Evolutionary conservation across 1,140 invertebrate species (phyloP).

Genomic region (Drosophila triauraria): DNA sequence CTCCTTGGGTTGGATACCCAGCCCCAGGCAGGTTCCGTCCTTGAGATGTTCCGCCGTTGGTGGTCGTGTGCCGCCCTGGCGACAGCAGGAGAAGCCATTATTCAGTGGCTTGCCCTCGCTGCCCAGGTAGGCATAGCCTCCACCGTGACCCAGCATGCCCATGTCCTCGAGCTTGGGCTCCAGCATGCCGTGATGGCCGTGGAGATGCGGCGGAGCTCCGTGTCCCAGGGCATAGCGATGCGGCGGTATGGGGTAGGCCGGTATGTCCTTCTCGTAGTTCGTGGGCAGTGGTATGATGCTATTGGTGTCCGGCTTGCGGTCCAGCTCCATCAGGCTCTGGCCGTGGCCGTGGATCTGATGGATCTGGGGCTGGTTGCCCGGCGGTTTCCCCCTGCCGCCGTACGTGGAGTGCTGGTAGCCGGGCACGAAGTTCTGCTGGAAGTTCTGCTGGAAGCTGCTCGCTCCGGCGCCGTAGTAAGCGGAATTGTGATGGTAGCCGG

Average conservation of each 20-base stretch:
- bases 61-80: slow-evolving; percentile 89
- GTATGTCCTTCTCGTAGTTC: slow-evolving; percentile 85
- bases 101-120: slow-evolving; percentile 87
- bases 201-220: slow-evolving; percentile 58
- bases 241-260: slow-evolving; percentile 84
- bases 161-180: slow-evolving; percentile 82
- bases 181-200: slow-evolving; percentile 69
- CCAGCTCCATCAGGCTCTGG: slow-evolving; percentile 75
- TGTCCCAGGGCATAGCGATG: slow-evolving; percentile 79
- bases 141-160: slow-evolving; percentile 60
- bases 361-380: slow-evolving; percentile 26
- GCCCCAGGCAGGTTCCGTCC: slow-evolving; percentile 89
- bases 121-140: slow-evolving; percentile 87
- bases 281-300: slow-evolving; percentile 83
- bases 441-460: slow-evolving; percentile 78
- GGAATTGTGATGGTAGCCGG: slow-evolving; percentile 77
- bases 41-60: slow-evolving; percentile 90
- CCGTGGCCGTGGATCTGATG: slow-evolving; percentile 59
- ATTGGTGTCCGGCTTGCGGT: slow-evolving; percentile 77
- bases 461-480: slow-evolving; percentile 73
- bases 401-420: slow-evolving; percentile 75
- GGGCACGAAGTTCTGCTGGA: slow-evolving; percentile 82
- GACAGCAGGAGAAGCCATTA: slow-evolving; percentile 89
- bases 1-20: slow-evolving; percentile 90
- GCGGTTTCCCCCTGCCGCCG: slow-evolving; percentile 58